Evolutionary conservation across 2,113 vertebrate species (phyloP), one percentile per base, ranked within the genome.

Genomic region (Bujurquina vittata): DNA sequence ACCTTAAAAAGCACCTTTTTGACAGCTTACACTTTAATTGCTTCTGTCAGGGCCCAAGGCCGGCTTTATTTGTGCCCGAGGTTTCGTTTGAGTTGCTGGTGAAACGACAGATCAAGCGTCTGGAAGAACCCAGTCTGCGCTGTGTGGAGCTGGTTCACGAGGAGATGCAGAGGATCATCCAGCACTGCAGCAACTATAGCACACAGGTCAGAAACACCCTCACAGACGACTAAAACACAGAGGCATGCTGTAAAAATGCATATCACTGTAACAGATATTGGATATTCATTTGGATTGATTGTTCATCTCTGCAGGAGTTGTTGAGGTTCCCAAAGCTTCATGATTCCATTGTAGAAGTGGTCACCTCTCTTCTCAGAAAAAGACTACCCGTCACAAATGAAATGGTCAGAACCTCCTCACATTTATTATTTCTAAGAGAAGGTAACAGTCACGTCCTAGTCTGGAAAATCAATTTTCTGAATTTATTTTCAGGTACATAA

Each of bases 141-240:
- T 99, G 98, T 33, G 98, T 99, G 87, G 98, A 99, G 87, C 95
- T 99, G 54, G 98, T 99, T 75, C 98, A 99, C 2, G 98, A 99
- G 87, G 98, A 99, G 94, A 99, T 99, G 98, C 98, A 99, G 87
- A 95, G 98, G 91, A 99, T 99, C 86, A 99, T 99, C 88, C 98
- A 99, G 84, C 98, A 99, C 37, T 99, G 98, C 94, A 99, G 97
- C 91, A 99, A 98, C 93, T 99, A 99, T 91, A 99, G 98, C 83
- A 99, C 98, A 5, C 98, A 99, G 97, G 98, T 99, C 35, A 63
- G 35, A 79, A 18, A 79, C 6, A n/a, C 35, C 20, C n/a, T 22
- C 33, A 14, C 20, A 31, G 23, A 72, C 15, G 17, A 49, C 9
- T 15, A 62, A 65, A 55, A 10, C 10, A 55, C 20, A 14, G 14